Percentiles rank a stretch among this genome's conserved stretches.
These are phyloP conservation scores for Phyllotreta cruciferae DNA, from an alignment of 2,888 invertebrate species.

Conservation along the genomic window DNA sequence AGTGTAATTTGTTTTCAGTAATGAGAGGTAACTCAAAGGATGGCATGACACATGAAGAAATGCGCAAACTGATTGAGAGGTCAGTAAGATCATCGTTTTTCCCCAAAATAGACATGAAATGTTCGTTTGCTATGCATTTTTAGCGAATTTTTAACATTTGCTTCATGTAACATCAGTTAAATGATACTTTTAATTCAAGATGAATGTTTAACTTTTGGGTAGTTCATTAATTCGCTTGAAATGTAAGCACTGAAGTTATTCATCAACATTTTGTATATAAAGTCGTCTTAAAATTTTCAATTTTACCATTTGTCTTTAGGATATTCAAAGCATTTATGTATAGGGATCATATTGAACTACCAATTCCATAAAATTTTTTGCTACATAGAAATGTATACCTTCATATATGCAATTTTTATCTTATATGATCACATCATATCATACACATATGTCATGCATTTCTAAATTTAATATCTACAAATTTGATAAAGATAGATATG, in stretches of 20 bases:
- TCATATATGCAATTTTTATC: too few species aligned
- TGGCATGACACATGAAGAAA: conserved; percentile 94
- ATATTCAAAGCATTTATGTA: not conserved
- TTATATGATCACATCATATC: too few species aligned
- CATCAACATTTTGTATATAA: conserved; percentile 13
- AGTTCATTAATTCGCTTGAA: not conserved
- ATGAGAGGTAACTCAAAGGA: conserved; percentile 80
- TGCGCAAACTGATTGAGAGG: conserved; percentile 97
- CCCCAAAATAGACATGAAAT: conserved; percentile 6
- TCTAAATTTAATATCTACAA: too few species aligned
- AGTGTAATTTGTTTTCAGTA: conserved; percentile 67
- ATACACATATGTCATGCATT: too few species aligned
- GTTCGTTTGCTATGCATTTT: conserved; percentile 7
- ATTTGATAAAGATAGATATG: too few species aligned
- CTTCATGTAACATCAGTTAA: too few species aligned
- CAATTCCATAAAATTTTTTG: not conserved
- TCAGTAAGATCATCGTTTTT: conserved; percentile 65
- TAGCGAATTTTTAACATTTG: not conserved
- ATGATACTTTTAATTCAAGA: too few species aligned
- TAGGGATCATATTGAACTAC: conserved; percentile 4
- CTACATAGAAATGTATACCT: too few species aligned
- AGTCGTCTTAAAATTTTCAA: not conserved
- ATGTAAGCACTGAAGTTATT: conserved; percentile 6
- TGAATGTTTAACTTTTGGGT: too few species aligned
- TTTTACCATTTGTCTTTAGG: not conserved